Conservation (phyloP, 1,140 invertebrate species). For the Danaus plexippus region DNA sequence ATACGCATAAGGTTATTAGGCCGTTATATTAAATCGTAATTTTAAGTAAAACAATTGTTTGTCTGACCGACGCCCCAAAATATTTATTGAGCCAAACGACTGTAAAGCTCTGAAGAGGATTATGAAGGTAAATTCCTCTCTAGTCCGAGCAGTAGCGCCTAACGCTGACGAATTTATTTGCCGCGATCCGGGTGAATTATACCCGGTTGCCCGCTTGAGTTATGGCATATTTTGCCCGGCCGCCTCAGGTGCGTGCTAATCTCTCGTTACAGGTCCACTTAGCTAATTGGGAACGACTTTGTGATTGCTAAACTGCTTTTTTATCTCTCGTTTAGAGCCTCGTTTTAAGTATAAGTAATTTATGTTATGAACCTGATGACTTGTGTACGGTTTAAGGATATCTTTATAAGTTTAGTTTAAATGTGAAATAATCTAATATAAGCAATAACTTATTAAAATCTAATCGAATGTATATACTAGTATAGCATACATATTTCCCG, state of each 20-base stretch:
- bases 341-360: not conserved
- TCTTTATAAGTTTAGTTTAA: no score
- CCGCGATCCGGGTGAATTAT: slow-evolving; percentile 50
- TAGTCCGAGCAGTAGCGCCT: slow-evolving; percentile 8
- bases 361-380: no score
- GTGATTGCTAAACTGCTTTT: no score
- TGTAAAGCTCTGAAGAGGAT: no score
- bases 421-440: no score
- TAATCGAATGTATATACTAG: no score
- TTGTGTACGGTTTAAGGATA: no score
- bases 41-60: not conserved
- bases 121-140: slow-evolving; percentile 20
- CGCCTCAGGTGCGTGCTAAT: slow-evolving; percentile 59
- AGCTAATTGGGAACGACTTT: slow-evolving; percentile 35
- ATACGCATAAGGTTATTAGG: no score
- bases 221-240: slow-evolving; percentile 48
- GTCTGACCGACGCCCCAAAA: not conserved
- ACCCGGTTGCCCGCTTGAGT: slow-evolving; percentile 36
- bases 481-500: no score
- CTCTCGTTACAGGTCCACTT: slow-evolving; percentile 57
- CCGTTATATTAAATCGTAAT: no score
- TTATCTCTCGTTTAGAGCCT: slow-evolving; percentile 9
- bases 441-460: no score
- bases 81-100: no score
- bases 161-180: slow-evolving; percentile 64